Conservation (phyloP, 2,113 vertebrate species). For the Prionailurus viverrinus region DNA sequence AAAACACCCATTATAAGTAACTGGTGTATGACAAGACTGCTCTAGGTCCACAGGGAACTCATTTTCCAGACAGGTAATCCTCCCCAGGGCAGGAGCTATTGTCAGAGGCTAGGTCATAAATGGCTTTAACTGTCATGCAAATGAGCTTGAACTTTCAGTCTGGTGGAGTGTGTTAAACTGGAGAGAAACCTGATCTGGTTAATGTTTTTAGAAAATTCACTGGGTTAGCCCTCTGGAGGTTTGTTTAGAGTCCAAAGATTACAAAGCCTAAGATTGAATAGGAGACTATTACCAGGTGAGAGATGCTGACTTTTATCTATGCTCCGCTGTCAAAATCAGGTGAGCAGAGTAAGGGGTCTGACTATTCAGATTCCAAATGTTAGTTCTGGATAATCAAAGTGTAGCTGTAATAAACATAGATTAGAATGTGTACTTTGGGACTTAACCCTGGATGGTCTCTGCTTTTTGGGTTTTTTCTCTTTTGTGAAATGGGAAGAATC, state of each 20-base stretch:
- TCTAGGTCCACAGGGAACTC: not conserved
- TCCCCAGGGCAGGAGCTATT: too few species aligned
- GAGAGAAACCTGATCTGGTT: not conserved
- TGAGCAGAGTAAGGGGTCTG: not conserved
- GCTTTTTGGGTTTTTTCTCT: not conserved
- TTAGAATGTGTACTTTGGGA: not conserved
- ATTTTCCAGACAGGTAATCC: not conserved
- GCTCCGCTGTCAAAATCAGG: not conserved
- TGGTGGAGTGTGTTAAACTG: not conserved
- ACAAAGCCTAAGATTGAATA: not conserved
- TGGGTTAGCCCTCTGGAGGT: not conserved
- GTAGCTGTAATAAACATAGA: slow-evolving; percentile 9
- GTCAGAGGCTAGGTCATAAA: not conserved
- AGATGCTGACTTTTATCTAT: not conserved
- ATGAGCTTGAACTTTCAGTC: not conserved
- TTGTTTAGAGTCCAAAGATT: not conserved
- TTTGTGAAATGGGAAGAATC: not conserved
- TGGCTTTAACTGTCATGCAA: not conserved
- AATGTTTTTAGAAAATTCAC: not conserved
- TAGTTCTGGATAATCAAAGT: not conserved
- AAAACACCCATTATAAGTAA: not conserved
- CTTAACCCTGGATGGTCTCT: not conserved
- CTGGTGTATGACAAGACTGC: not conserved
- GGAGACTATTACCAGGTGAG: not conserved
- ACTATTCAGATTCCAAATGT: not conserved